Evolutionary conservation across 1,140 invertebrate genomes (phyloP).

Genomic region (Tyrophagus putrescentiae): DNA sequence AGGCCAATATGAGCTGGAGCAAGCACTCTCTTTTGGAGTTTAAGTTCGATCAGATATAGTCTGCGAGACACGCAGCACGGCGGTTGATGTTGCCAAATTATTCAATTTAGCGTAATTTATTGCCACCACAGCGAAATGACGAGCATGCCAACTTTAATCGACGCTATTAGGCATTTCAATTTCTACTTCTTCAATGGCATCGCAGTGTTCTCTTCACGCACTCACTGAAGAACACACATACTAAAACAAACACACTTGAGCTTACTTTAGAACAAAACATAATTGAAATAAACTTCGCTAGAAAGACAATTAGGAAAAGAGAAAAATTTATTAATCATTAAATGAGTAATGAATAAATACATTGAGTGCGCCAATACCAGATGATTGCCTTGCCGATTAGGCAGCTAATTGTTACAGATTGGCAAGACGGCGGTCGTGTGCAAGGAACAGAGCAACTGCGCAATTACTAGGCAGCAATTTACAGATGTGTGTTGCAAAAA

Average conservation of each 20-base stretch:
- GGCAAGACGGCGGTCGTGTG: neutral
- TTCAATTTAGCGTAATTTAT: conserved; percentile 18
- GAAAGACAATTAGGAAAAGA: conserved; percentile 11
- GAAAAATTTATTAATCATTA: conserved; percentile 15
- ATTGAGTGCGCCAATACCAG: neutral
- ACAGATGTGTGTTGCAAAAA: no score
- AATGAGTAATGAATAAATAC: conserved; percentile 15
- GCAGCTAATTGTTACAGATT: conserved; percentile 10
- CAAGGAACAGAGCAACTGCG: neutral
- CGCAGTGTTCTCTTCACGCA: no score
- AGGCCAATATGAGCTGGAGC: neutral
- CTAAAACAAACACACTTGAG: neutral
- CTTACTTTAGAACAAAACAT: neutral
- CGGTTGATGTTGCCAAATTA: conserved; percentile 15
- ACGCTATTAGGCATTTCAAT: conserved; percentile 6
- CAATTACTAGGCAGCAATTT: no score
- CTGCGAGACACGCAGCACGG: neutral
- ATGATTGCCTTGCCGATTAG: neutral
- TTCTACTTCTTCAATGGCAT: conserved; percentile 9
- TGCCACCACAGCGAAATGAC: neutral
- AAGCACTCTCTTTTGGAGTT: no score
- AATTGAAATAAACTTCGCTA: neutral
- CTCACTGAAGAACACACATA: no score
- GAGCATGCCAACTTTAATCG: neutral
- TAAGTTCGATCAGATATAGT: no score